Conservation (phyloP, 2,113 vertebrate species). For the Naja naja region DNA sequence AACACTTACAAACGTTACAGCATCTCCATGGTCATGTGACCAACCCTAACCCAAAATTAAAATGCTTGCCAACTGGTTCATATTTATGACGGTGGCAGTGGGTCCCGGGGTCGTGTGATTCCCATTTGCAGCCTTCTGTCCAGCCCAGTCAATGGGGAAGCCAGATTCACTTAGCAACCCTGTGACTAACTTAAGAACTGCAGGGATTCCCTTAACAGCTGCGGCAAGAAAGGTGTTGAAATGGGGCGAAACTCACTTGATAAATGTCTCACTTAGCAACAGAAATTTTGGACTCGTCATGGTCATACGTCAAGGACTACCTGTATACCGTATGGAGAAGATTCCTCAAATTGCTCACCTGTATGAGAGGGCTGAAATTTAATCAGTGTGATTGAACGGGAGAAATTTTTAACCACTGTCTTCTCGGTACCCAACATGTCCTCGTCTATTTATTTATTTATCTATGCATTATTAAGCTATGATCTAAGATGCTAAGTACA, state of each 20-base stretch:
- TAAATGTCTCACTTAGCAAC: not conserved
- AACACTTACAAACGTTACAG: too few relatives aligned
- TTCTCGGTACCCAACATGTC: slow-evolving; percentile 42
- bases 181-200: too few relatives aligned
- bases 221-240: not conserved
- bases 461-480: slow-evolving; percentile 60
- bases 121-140: too few relatives aligned
- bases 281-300: not conserved
- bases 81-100: too few relatives aligned
- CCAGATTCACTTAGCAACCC: too few relatives aligned
- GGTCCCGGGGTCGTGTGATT: too few relatives aligned
- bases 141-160: too few relatives aligned
- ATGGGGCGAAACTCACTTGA: not conserved
- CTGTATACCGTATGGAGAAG: not conserved
- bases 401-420: slow-evolving; percentile 20
- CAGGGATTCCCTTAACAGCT: not conserved
- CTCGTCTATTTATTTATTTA: slow-evolving; percentile 43
- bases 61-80: too few relatives aligned
- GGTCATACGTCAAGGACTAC: too few relatives aligned
- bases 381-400: not conserved
- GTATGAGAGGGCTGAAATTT: slow-evolving; percentile 17
- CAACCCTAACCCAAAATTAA: too few relatives aligned
- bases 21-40: too few relatives aligned
- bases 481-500: slow-evolving; percentile 62
- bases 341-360: not conserved